These are phyloP conservation scores for Drosophila testacea DNA, from an alignment of 2,888 invertebrate genomes.

Conservation along the genomic window DNA sequence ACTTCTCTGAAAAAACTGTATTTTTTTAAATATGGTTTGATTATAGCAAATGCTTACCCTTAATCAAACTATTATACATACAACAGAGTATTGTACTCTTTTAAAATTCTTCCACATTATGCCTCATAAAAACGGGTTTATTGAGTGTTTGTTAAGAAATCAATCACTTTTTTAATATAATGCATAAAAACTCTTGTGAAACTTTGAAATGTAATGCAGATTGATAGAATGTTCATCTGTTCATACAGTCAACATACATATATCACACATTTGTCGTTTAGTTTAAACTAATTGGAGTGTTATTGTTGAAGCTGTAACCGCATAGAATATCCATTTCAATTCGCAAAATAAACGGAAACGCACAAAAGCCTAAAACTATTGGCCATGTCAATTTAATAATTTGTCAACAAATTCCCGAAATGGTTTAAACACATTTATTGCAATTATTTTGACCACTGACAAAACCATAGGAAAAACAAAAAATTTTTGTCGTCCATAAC, in stretches of 20 bases:
- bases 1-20: too few relatives aligned
- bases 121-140: too few relatives aligned
- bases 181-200: background rate
- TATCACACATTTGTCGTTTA: too few relatives aligned
- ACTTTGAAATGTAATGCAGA: background rate
- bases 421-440: constrained; percentile 14
- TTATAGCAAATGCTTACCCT: too few relatives aligned
- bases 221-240: background rate
- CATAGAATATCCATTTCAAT: constrained; percentile 17
- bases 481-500: constrained; percentile 18
- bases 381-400: constrained; percentile 15
- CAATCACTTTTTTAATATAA: too few relatives aligned
- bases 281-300: background rate
- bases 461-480: constrained; percentile 12
- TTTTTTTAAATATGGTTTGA: too few relatives aligned
- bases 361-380: background rate
- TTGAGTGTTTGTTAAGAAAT: background rate
- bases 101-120: background rate
- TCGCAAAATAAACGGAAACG: background rate
- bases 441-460: constrained; percentile 17
- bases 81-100: too few relatives aligned
- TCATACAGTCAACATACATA: too few relatives aligned
- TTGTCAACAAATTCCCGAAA: constrained; percentile 24
- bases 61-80: too few relatives aligned
- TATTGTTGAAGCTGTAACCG: constrained; percentile 1